Evolutionary conservation across 2,113 vertebrate genomes (phyloP).

Genomic region (Plectropomus leopardus): DNA sequence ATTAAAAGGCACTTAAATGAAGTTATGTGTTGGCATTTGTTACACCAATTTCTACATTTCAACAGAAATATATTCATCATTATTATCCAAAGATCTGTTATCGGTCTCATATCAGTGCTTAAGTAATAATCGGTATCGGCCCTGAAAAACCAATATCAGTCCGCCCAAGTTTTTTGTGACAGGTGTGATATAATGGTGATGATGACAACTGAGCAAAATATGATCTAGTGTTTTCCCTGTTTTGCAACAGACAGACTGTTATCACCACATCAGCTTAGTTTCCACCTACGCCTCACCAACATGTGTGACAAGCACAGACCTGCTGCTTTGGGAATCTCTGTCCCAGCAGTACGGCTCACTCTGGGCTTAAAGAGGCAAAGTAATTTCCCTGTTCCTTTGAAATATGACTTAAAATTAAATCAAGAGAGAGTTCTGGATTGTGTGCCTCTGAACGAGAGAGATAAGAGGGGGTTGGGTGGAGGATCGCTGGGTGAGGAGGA

Average conservation of each 20-base stretch:
- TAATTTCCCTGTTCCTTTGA: background rate
- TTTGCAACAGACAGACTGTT: background rate
- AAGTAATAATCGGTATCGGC: too few species aligned
- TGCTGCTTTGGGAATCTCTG: background rate
- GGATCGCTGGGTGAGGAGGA: slow-evolving; percentile 15
- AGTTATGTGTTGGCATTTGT: too few species aligned
- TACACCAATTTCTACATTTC: too few species aligned
- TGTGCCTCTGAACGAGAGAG: background rate
- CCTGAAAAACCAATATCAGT: too few species aligned
- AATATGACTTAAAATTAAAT: background rate
- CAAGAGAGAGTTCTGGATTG: background rate
- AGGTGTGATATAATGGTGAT: background rate
- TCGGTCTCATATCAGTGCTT: too few species aligned
- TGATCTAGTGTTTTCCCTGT: slow-evolving; percentile 24
- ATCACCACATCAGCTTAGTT: slow-evolving; percentile 6
- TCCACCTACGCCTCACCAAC: background rate
- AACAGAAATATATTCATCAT: too few species aligned
- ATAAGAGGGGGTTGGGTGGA: background rate
- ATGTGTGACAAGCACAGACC: background rate
- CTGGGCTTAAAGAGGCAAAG: background rate
- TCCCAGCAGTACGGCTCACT: background rate
- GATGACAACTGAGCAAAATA: slow-evolving; percentile 9
- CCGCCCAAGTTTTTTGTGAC: background rate
- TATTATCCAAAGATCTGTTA: too few species aligned
- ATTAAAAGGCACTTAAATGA: too few species aligned